phyloP scores from a whole-genome alignment of 1,140 invertebrate genomes.

The Battus philenor region DNA sequence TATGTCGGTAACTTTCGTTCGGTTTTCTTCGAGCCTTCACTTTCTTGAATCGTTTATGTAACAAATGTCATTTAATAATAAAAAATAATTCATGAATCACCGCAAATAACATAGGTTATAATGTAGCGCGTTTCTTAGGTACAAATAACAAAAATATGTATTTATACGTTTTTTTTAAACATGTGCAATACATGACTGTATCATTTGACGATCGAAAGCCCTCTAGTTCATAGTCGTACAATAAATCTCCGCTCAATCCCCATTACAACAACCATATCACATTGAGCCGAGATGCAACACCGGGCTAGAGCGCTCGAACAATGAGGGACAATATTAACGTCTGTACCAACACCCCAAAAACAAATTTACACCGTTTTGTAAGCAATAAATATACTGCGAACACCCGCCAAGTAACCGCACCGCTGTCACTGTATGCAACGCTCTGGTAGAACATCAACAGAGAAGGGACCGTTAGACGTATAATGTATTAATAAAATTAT shows the following conservation, averaged over 20 bases:
- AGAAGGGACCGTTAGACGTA: too few species aligned
- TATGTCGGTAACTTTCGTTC: too few species aligned
- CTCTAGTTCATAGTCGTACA: constrained; percentile 31
- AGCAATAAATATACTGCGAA: constrained; percentile 39
- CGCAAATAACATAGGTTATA: too few species aligned
- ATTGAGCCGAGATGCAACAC: constrained; percentile 30
- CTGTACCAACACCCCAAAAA: constrained; percentile 44
- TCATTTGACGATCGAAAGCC: constrained; percentile 23
- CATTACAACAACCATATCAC: constrained; percentile 29
- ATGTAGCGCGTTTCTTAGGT: too few species aligned
- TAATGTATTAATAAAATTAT: too few species aligned
- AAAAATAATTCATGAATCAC: too few species aligned
- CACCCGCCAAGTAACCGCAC: constrained; percentile 23
- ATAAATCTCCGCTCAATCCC: constrained; percentile 30
- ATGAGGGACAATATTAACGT: constrained; percentile 30
- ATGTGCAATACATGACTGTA: constrained; percentile 12
- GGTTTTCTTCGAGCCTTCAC: too few species aligned
- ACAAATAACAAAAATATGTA: too few species aligned
- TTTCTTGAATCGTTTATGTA: too few species aligned
- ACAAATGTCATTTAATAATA: too few species aligned
- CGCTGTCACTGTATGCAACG: constrained; percentile 36
- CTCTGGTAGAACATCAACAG: too few species aligned
- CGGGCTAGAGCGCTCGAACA: constrained; percentile 29
- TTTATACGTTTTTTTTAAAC: constrained; percentile 6
- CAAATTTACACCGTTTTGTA: constrained; percentile 38